These are phyloP conservation scores for Meloidogyne exigua DNA, from an alignment of 1,140 invertebrate species.

Conservation along the genomic window DNA sequence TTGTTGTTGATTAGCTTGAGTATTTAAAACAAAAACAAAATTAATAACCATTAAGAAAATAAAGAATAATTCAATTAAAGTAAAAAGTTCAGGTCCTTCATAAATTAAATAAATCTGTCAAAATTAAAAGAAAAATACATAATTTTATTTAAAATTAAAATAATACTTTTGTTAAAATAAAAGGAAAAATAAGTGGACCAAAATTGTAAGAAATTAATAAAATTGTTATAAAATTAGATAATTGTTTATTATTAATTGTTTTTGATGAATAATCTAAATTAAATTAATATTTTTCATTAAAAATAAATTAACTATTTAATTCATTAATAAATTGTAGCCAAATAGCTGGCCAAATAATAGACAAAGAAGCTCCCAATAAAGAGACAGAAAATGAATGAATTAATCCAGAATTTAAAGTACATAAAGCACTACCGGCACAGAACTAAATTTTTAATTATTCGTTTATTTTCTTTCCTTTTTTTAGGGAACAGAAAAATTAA, in stretches of 20 bases:
- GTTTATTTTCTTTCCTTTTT: no score
- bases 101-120: slow-evolving; percentile 17
- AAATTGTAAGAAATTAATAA: slow-evolving; percentile 15
- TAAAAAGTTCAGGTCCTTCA: slow-evolving; percentile 23
- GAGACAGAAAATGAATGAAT: slow-evolving; percentile 2
- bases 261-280: no score
- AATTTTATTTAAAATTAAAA: no score
- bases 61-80: slow-evolving; percentile 12
- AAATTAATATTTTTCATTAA: neutral
- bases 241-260: neutral
- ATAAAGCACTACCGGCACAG: slow-evolving; percentile 11
- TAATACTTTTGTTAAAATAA: slow-evolving; percentile 23
- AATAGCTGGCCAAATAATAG: slow-evolving; percentile 16
- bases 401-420: slow-evolving; percentile 8
- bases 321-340: slow-evolving; percentile 4
- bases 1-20: slow-evolving; percentile 17
- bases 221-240: neutral
- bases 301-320: neutral
- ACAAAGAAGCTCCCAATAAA: slow-evolving; percentile 9
- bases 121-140: neutral
- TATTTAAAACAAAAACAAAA: slow-evolving; percentile 27
- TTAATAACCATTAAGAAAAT: slow-evolving; percentile 24
- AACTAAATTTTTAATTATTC: neutral
- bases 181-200: slow-evolving; percentile 15
- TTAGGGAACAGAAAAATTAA: no score